phyloP scores from a whole-genome alignment of 64 coral and sea anemone genomes.

The Porites lutea region DNA sequence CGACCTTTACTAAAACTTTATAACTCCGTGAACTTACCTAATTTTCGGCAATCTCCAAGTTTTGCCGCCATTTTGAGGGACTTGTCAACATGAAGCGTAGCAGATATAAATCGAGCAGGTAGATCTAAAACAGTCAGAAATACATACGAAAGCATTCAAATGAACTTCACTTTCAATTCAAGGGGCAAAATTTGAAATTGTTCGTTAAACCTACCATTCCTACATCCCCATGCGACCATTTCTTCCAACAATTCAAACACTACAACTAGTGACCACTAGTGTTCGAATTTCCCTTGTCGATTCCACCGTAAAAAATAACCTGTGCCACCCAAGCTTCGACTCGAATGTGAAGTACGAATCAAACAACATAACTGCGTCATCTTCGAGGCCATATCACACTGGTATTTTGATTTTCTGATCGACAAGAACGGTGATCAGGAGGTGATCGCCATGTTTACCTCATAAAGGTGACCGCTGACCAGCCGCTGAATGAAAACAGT shows the following conservation, averaged over 20 bases:
- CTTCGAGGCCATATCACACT: too few species aligned
- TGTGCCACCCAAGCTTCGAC: constrained; percentile 9
- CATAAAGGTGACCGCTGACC: too few species aligned
- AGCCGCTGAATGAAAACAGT: too few species aligned
- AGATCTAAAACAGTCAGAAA: constrained; percentile 36
- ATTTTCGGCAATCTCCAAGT: constrained; percentile 21
- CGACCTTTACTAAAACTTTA: not conserved
- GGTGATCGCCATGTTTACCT: too few species aligned
- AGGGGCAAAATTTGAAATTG: too few species aligned
- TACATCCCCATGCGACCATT: too few species aligned
- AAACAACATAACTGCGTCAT: constrained; percentile 11
- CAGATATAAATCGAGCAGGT: constrained; percentile 22
- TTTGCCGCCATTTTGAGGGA: constrained; percentile 27
- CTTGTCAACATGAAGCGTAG: constrained; percentile 41
- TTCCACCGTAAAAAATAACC: constrained; percentile 19
- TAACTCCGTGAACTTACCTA: not conserved
- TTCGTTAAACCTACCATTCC: too few species aligned
- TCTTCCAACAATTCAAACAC: too few species aligned
- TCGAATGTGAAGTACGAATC: constrained; percentile 15
- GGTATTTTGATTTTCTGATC: too few species aligned
- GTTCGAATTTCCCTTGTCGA: constrained; percentile 11
- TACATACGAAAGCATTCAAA: not conserved
- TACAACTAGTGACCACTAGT: not conserved
- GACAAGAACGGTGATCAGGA: too few species aligned
- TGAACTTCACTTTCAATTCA: too few species aligned